Conservation (phyloP, 2,113 vertebrate species). For the Arothron firmamentum region DNA sequence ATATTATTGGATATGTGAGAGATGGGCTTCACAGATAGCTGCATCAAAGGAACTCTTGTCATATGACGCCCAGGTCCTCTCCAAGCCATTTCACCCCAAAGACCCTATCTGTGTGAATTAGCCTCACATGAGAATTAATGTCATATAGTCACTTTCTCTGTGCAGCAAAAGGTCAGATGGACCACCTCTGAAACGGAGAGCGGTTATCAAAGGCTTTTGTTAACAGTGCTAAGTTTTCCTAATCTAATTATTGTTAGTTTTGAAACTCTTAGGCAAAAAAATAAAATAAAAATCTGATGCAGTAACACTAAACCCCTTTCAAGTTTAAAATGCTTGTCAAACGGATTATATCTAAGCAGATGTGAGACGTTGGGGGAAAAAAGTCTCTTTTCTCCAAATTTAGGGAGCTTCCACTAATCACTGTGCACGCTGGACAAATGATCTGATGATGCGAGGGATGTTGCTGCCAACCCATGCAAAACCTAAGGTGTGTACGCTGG, state of each 20-base stretch:
- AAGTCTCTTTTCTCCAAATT: conserved; percentile 28
- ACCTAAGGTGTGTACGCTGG: conserved; percentile 65
- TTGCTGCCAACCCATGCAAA: conserved; percentile 73
- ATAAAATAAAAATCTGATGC: neutral
- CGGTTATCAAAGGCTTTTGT: neutral
- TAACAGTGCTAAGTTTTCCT: conserved; percentile 5
- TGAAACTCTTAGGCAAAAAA: conserved; percentile 9
- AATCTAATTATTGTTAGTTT: neutral
- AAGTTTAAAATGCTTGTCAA: conserved; percentile 27
- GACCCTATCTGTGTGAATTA: conserved; percentile 12
- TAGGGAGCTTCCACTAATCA: conserved; percentile 47
- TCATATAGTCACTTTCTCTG: neutral
- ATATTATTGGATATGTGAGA: conserved; percentile 10
- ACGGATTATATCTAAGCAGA: conserved; percentile 13
- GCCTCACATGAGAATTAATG: neutral
- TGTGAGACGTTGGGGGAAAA: conserved; percentile 14
- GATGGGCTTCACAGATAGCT: conserved; percentile 21
- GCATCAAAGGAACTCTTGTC: conserved; percentile 13
- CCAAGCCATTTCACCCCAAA: conserved; percentile 2
- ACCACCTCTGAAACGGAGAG: neutral
- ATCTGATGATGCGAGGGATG: conserved; percentile 65
- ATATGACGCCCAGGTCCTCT: conserved; percentile 17
- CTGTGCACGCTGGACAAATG: conserved; percentile 59
- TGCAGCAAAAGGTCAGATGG: conserved; percentile 4
- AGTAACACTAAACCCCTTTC: conserved; percentile 2